Evolutionary conservation across 1,140 invertebrate genomes (phyloP), one percentile per base, ranked within the genome.

Genomic region (Tetranychus cinnabarinus): DNA sequence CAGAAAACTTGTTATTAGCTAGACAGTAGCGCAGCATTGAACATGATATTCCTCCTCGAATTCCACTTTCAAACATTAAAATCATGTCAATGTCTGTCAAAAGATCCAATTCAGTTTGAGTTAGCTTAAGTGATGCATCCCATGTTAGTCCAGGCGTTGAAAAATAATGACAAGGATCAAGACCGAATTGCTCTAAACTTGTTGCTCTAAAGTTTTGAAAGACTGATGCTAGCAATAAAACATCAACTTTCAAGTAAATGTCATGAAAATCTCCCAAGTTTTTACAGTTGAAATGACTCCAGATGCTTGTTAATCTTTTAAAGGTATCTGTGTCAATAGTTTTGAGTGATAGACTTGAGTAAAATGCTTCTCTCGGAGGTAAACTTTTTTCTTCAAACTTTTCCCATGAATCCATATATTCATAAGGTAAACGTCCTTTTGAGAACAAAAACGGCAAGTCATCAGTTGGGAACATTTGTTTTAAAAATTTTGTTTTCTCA

Each of bases 31-130:
- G 10, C 10, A 4, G 4, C 33, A 37, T 15, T 15, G 33, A 4
- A n/a, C 13, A 37, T 33, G 55, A 56, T 10, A 56, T 56, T 33
- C 55, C 55, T 33, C 55, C 35, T 56, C 55, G 10, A n/a, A 56
- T 56, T 33, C 55, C 55, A 57, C 70, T 69, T 56, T 72, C 69
- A 61, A 70, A 63, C 64, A 67, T 60, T 52, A 66, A 57, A 56
- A 69, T 52, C 64, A 65, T 66, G 56, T 70, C 67, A 23, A 60
- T 23, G 57, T 69, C 66, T 31, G 56, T 62, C 0, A 70, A 10
- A 33, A 67, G 48, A 34, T 70, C 67, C 6, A 66, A 13, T 12
- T 35, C n/a, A 13, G 7, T 36, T 3, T 56, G 3, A 0, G 55
- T 56, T 1, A 3, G 12, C 10, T 37, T 35, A 7, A 56, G 55